Base-by-base conservation (phyloP, 92 coral and sea anemone species). In the Muricea muricata region DNA sequence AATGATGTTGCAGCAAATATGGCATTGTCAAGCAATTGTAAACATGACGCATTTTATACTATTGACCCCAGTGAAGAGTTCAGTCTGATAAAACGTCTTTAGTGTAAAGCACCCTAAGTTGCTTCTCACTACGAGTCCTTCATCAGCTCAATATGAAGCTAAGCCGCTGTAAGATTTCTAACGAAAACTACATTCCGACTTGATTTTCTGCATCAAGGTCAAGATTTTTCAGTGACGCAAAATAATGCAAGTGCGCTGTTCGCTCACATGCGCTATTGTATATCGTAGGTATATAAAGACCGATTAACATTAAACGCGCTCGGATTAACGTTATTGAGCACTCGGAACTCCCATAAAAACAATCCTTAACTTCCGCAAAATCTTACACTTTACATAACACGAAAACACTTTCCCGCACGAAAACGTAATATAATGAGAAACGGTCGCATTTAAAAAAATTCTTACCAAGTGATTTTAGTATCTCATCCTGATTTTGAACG, bases 401-500 rank as follows among this genome's bases (percentile, higher is more conserved):
- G 56, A 60, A 60, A 60, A 13, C 68, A 23, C 33, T 60, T 34
- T 60, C 26, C 29, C 68, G 70, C 70, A 63, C 70, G 70, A 63
- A 63, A 61, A 30, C 31, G 11, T 17, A 45, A 45, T 5, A 45
- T 9, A 1, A 9, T 3, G 8, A 45, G 50, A 45, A 45, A 45
- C 14, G 20, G 18, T 13, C 7, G 18, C 34, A 20, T 3, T 42
- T 15, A 20, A 30, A 76, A 15, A 50, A 13, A 29, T 14, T 12
- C 99, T 80, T 85, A 97, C 99, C 99, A 30, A 92, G 57, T 0
- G 96, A 91, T n/a, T 71, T 58, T 9, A 94, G 87, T 4, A 97
- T 89, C 0, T 91, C 92, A 66, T 90, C 87, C 42, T 92, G 93
- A 63, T 94, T 94, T 65, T 80, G 88, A 30, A 75, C 82, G 9